These are phyloP conservation scores for Bicyclus anynana DNA, from an alignment of 1,140 invertebrate genomes.

Conservation along the genomic window DNA sequence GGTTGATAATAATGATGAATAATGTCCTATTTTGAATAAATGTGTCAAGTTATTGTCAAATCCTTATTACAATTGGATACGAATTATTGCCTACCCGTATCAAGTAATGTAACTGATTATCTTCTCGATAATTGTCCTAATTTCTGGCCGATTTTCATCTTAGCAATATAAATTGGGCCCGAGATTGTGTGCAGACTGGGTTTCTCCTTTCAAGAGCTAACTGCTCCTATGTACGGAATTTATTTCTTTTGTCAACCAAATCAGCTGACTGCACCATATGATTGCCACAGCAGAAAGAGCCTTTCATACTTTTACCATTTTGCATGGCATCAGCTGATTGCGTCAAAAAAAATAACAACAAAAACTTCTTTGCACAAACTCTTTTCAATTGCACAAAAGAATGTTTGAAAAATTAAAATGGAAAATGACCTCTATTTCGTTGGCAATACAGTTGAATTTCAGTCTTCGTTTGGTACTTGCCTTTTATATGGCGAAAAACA, in stretches of 20 bases:
- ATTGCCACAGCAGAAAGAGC: conserved; percentile 9
- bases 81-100: no score
- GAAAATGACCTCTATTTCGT: background rate
- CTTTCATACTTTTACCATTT: conserved; percentile 16
- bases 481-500: conserved; percentile 22
- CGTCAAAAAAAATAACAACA: conserved; percentile 11
- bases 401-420: background rate
- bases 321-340: conserved; percentile 18
- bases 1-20: no score
- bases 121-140: no score
- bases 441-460: background rate
- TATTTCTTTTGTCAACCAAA: conserved; percentile 9
- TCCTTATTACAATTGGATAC: no score
- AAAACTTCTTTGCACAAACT: conserved; percentile 22
- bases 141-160: no score
- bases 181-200: no score
- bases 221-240: no score
- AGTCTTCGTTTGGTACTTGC: conserved; percentile 8
- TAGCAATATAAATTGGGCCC: no score
- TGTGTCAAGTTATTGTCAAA: no score
- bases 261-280: conserved; percentile 15
- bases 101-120: no score
- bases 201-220: no score
- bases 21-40: no score
- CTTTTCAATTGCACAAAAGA: conserved; percentile 10